phyloP scores from a whole-genome alignment of 2,888 invertebrate species.

The Lottia gigantea region DNA sequence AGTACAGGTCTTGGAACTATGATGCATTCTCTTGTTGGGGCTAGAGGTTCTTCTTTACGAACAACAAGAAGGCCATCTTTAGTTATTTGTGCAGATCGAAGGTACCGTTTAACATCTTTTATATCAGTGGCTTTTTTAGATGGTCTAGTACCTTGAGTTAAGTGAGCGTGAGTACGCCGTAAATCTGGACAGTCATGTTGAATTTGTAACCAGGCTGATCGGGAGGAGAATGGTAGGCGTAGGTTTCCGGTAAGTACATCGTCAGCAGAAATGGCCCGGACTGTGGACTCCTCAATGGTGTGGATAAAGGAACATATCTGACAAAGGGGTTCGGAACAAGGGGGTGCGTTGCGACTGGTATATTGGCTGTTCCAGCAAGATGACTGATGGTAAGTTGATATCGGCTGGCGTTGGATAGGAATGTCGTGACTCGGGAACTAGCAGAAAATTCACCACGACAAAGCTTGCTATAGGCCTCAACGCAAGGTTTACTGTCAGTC shows the following conservation, averaged over 20 bases:
- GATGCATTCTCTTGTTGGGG: constrained; percentile 29
- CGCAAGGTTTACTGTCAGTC: too few species aligned
- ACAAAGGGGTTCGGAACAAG: too few species aligned
- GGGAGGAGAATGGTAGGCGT: constrained; percentile 29
- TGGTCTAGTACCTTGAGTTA: constrained; percentile 28
- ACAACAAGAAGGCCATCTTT: constrained; percentile 30
- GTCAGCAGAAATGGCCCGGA: constrained; percentile 16
- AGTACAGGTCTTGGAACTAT: constrained; percentile 35
- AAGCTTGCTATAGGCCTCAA: too few species aligned
- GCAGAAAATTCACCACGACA: too few species aligned
- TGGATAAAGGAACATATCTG: too few species aligned
- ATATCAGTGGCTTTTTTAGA: constrained; percentile 5
- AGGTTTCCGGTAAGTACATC: constrained; percentile 19
- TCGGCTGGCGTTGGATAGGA: too few species aligned
- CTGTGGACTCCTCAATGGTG: constrained; percentile 18
- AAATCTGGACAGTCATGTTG: constrained; percentile 34
- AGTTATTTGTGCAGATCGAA: constrained; percentile 21
- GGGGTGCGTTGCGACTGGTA: too few species aligned
- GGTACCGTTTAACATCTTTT: constrained; percentile 24
- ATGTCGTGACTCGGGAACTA: too few species aligned
- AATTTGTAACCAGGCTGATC: constrained; percentile 23
- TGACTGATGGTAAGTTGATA: too few species aligned
- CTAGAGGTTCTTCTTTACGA: constrained; percentile 20
- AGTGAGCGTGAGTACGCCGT: constrained; percentile 30
- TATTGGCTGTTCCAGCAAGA: too few species aligned